Conservation (phyloP, 2,888 invertebrate species). For the Gandaritis pyraliata region DNA sequence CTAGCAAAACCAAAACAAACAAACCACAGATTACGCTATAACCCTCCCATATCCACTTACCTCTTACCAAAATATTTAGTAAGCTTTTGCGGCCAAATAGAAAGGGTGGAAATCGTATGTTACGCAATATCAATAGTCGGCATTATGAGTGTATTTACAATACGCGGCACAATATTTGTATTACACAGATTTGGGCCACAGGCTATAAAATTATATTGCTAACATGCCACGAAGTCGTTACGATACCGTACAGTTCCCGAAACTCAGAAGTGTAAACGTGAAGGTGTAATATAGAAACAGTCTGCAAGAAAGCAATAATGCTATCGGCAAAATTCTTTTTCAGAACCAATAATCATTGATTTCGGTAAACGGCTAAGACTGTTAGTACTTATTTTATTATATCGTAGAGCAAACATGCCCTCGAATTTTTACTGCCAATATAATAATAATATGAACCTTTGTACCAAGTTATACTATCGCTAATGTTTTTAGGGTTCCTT, state of each 20-base stretch:
- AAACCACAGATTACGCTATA: constrained; percentile 27
- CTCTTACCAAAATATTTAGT: constrained; percentile 35
- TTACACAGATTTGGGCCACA: constrained; percentile 31
- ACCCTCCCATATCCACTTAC: constrained; percentile 24
- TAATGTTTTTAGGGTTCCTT: background rate
- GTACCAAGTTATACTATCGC: background rate
- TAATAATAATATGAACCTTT: background rate
- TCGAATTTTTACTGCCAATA: constrained; percentile 7
- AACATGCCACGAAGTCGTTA: constrained; percentile 36
- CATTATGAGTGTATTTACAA: constrained; percentile 40
- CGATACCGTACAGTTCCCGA: constrained; percentile 25
- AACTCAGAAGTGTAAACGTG: constrained; percentile 23
- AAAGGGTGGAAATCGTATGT: constrained; percentile 39
- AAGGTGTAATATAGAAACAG: constrained; percentile 17
- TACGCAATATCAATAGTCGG: constrained; percentile 40
- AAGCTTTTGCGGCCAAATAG: constrained; percentile 38
- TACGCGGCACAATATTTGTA: constrained; percentile 41
- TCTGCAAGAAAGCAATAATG: constrained; percentile 2
- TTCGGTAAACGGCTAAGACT: constrained; percentile 2
- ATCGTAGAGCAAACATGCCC: background rate
- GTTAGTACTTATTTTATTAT: constrained; percentile 7
- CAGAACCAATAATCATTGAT: constrained; percentile 16
- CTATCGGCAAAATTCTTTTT: constrained; percentile 5
- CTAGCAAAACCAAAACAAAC: constrained; percentile 35
- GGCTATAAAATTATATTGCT: constrained; percentile 44